Percentiles rank a stretch among this genome's conserved stretches.
Conservation (phyloP, 2,113 vertebrate genomes). For the Notiomystis cincta region DNA sequence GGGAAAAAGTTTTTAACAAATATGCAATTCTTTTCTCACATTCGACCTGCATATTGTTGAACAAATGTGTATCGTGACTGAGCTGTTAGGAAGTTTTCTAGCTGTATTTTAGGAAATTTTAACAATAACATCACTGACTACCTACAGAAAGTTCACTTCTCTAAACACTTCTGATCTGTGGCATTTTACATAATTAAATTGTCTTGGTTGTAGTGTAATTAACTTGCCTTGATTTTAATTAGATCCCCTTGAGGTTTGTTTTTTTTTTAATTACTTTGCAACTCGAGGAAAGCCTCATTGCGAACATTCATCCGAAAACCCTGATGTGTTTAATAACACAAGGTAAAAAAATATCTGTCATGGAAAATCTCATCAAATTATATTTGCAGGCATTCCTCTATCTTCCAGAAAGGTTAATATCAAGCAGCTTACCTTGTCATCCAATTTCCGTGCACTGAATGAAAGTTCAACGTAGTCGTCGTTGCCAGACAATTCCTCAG, state of each 20-base stretch:
- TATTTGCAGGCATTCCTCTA: slow-evolving; percentile 40
- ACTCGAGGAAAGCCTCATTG: slow-evolving; percentile 32
- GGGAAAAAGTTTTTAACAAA: not conserved
- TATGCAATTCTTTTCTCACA: not conserved
- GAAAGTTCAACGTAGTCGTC: slow-evolving; percentile 96
- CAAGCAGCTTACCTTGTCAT: slow-evolving; percentile 88
- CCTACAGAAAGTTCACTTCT: slow-evolving; percentile 34
- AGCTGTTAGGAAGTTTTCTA: not conserved
- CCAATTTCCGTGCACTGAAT: slow-evolving; percentile 95
- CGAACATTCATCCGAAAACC: slow-evolving; percentile 45
- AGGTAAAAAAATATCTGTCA: slow-evolving; percentile 30
- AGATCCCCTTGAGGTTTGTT: not conserved
- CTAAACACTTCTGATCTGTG: slow-evolving; percentile 19
- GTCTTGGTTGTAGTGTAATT: slow-evolving; percentile 26
- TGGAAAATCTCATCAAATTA: slow-evolving; percentile 61
- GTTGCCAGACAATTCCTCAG: slow-evolving; percentile 94
- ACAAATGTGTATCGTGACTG: not conserved
- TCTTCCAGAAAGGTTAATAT: slow-evolving; percentile 52
- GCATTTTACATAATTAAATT: slow-evolving; percentile 58
- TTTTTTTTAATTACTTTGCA: slow-evolving; percentile 49
- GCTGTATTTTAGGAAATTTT: not conserved
- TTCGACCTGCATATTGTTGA: not conserved
- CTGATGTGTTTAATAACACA: slow-evolving; percentile 61
- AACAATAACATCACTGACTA: not conserved
- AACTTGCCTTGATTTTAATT: slow-evolving; percentile 64